These are phyloP conservation scores for Xenotilapia caudafasciata DNA, from an alignment of 2,113 vertebrate species.

Conservation along the genomic window DNA sequence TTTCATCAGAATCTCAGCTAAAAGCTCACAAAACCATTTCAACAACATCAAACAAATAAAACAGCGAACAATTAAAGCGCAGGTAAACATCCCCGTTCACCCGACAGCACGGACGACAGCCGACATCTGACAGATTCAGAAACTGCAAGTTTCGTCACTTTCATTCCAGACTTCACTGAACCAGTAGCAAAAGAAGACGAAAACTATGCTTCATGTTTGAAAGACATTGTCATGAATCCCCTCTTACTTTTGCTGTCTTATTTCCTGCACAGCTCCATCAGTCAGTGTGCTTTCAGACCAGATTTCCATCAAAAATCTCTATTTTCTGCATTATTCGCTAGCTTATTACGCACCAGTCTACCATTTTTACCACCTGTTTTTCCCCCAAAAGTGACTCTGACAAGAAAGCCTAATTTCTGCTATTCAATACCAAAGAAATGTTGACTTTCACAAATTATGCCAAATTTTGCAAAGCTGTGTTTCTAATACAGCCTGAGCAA, in stretches of 20 bases:
- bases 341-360: not conserved
- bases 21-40: not conserved
- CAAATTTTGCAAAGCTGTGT: not conserved
- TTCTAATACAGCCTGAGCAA: not conserved
- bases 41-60: not conserved
- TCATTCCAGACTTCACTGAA: not conserved
- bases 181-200: not conserved
- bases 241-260: not conserved
- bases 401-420: not conserved
- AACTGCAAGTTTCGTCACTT: not conserved
- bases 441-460: not conserved
- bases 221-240: not conserved
- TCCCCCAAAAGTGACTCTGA: not conserved
- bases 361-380: not conserved
- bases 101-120: not conserved
- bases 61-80: not conserved
- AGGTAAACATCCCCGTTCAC: not conserved
- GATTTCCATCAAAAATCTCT: not conserved
- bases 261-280: not conserved
- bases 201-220: not conserved
- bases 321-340: not conserved
- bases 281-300: not conserved
- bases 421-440: not conserved
- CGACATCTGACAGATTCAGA: not conserved
- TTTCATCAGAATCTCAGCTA: not conserved